Evolutionary conservation across 23 tunicate species (phyloP).

Genomic region (Trididemnum miniatum): DNA sequence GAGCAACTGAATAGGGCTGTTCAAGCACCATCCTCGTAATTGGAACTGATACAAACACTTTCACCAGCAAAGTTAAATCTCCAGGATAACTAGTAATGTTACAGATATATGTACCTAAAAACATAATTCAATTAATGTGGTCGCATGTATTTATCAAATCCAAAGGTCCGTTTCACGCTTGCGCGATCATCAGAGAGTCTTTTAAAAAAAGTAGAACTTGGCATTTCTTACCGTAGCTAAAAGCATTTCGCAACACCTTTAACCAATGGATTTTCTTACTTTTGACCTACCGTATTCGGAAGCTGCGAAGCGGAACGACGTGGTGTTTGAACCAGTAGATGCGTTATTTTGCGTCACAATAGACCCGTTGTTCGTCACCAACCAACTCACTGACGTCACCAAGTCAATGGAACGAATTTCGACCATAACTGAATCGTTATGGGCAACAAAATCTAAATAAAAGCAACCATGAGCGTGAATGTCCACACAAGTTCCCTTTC

Average conservation of each 20-base stretch:
- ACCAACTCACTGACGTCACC: conserved; percentile 7
- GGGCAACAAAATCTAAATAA: not conserved
- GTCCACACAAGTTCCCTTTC: too few species aligned
- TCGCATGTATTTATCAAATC: too few species aligned
- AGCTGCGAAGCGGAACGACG: not conserved
- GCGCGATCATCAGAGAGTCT: too few species aligned
- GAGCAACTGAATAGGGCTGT: conserved; percentile 4
- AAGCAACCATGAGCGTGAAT: too few species aligned
- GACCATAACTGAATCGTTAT: not conserved
- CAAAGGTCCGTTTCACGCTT: too few species aligned
- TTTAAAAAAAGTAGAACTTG: too few species aligned
- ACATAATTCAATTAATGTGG: not conserved
- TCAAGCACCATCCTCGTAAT: conserved; percentile 13
- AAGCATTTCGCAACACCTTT: too few species aligned
- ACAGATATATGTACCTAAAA: not conserved
- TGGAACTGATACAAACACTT: not conserved
- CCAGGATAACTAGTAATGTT: conserved; percentile 25
- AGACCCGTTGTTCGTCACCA: not conserved
- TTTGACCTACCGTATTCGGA: not conserved
- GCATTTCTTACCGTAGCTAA: too few species aligned
- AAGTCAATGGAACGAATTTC: not conserved
- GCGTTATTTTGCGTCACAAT: not conserved
- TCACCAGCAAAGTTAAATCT: not conserved
- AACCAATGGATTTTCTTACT: too few species aligned
- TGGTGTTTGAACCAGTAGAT: not conserved